Conservation (phyloP, 2,888 invertebrate species). For the Lathronympha strigana region DNA sequence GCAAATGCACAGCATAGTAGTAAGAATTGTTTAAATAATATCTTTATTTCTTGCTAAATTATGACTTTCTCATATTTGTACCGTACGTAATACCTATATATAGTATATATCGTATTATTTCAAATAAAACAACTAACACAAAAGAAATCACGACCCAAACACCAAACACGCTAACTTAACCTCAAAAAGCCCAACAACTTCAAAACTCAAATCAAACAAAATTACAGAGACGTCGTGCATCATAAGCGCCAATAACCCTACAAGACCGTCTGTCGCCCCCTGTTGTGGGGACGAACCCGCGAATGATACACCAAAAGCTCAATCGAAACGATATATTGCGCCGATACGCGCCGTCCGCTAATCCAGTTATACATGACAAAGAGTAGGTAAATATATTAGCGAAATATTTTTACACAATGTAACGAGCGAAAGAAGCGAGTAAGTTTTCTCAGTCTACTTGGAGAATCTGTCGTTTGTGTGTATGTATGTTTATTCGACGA, state of each 20-base stretch:
- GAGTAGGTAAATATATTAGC: no score
- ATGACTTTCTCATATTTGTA: no score
- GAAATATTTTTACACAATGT: no score
- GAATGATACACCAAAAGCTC: conserved; percentile 81
- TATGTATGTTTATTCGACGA: no score
- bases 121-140: neutral
- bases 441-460: no score
- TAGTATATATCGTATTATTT: neutral
- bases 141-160: neutral
- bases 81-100: neutral
- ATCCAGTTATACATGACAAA: conserved; percentile 76
- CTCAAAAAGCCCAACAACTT: conserved; percentile 27
- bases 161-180: neutral
- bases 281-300: conserved; percentile 57
- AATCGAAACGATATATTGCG: conserved; percentile 79
- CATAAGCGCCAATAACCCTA: conserved; percentile 45
- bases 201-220: conserved; percentile 38
- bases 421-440: no score
- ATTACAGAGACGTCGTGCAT: conserved; percentile 41
- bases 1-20: no score
- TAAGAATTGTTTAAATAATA: no score
- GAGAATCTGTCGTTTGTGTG: no score
- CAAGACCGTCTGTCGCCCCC: conserved; percentile 55
- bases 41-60: no score
- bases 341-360: conserved; percentile 71